Evolutionary conservation across 2,797 vertebrate species (phyloP), one percentile per base, ranked within the genome.

Genomic region (Centroberyx gerrardi): DNA sequence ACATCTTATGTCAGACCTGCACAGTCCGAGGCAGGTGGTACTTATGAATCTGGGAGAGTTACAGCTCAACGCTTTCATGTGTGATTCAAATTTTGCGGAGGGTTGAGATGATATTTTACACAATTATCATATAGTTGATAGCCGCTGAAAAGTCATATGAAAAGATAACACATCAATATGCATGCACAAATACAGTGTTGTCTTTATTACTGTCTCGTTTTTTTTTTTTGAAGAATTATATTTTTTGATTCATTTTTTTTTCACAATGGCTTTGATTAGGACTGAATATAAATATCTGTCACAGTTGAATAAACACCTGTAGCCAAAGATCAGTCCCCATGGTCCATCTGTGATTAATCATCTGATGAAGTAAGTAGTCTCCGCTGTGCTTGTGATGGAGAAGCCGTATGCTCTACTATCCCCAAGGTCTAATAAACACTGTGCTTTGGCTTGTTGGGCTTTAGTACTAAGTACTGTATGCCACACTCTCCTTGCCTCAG

Each of bases 331-430:
- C 77, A 83, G 38, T 65, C 27, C 55, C 44, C 2, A 10, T 42
- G 33, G 51, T 66, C 40, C 70, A 74, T 68, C 48, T 73, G 65
- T 68, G 81, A 78, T 73, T 81, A 78, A 87, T 87, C 65, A 83
- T 76, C 27, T 78, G 13, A 18, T 56, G 81, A 67, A 85, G 85
- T 74, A 87, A 89, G 68, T 63, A 49, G 46, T 77, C 72, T 80
- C 76, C 0, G 65, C 68, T 84, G 83, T 56, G 80, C 61, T 79
- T 80, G 62, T 71, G 74, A 86, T 82, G 64, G 75, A 68, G 77
- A 76, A 82, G 63, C 61, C 22, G 53, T 70, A 66, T 66, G 73
- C 59, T 67, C 9, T 52, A 73, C 60, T 62, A 46, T 79, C 74
- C 81, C 76, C 3, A 2, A 83, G 64, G 70, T 63, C 56, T 65